phyloP scores from a whole-genome alignment of 1,140 invertebrate species.

The Lanistes nyassanus region DNA sequence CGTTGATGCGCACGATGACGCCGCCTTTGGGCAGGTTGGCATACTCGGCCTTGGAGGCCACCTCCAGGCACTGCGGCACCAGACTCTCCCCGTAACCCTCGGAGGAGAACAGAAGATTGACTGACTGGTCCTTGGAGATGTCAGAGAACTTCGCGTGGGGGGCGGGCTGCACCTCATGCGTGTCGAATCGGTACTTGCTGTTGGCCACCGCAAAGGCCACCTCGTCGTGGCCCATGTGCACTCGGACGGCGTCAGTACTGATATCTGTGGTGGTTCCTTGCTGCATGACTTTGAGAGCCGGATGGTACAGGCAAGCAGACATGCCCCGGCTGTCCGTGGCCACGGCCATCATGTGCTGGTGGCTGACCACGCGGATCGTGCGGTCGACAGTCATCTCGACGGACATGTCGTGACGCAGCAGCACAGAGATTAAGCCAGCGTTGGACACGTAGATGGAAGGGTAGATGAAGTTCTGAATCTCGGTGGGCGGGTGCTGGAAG shows the following conservation, averaged over 20 bases:
- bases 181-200: constrained; percentile 43
- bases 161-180: constrained; percentile 40
- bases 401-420: constrained; percentile 54
- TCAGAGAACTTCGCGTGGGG: constrained; percentile 46
- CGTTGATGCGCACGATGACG: constrained; percentile 52
- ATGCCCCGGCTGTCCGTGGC: constrained; percentile 51
- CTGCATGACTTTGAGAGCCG: constrained; percentile 51
- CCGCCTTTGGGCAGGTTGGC: constrained; percentile 47
- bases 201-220: constrained; percentile 49
- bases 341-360: constrained; percentile 53
- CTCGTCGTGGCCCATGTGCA: constrained; percentile 44
- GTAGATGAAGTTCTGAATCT: constrained; percentile 45
- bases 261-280: constrained; percentile 44
- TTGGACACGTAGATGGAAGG: constrained; percentile 56
- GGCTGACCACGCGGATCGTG: constrained; percentile 56
- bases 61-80: constrained; percentile 43
- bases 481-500: constrained; percentile 14
- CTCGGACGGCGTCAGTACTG: constrained; percentile 38
- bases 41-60: constrained; percentile 49
- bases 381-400: constrained; percentile 60
- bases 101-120: constrained; percentile 53
- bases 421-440: constrained; percentile 54
- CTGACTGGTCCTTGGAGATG: constrained; percentile 52
- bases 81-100: constrained; percentile 44
- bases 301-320: constrained; percentile 51